These are phyloP conservation scores for Mythimna ferrago DNA, from an alignment of 2,888 invertebrate genomes.

Conservation along the genomic window DNA sequence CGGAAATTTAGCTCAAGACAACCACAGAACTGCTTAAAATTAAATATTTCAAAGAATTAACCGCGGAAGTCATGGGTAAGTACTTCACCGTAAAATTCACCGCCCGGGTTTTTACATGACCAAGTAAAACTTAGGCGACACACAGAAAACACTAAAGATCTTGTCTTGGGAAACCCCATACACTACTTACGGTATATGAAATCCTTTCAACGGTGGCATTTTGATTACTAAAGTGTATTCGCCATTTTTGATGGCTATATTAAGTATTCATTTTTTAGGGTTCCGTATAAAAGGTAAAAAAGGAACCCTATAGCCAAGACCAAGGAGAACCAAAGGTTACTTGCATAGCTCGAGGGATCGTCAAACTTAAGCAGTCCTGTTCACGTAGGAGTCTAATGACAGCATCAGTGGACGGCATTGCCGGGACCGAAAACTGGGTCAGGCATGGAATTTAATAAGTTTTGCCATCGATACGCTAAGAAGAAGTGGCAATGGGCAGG, in stretches of 20 bases:
- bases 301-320: too few species aligned
- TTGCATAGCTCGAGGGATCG: too few species aligned
- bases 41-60: conserved; percentile 32
- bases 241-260: conserved; percentile 38
- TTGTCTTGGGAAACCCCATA: conserved; percentile 8
- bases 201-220: neutral
- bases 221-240: neutral
- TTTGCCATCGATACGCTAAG: too few species aligned
- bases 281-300: too few species aligned
- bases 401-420: too few species aligned
- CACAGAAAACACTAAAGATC: neutral
- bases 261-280: neutral
- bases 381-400: too few species aligned
- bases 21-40: conserved; percentile 13
- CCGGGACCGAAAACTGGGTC: too few species aligned
- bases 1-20: neutral
- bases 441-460: too few species aligned
- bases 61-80: conserved; percentile 17
- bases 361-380: too few species aligned
- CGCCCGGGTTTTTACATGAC: conserved; percentile 29
- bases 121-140: neutral
- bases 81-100: conserved; percentile 1
- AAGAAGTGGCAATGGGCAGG: too few species aligned
- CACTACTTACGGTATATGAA: neutral
- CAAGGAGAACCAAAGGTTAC: too few species aligned